These are phyloP conservation scores for Australoheros facetus DNA, from an alignment of 2,797 vertebrate genomes.

Conservation along the genomic window DNA sequence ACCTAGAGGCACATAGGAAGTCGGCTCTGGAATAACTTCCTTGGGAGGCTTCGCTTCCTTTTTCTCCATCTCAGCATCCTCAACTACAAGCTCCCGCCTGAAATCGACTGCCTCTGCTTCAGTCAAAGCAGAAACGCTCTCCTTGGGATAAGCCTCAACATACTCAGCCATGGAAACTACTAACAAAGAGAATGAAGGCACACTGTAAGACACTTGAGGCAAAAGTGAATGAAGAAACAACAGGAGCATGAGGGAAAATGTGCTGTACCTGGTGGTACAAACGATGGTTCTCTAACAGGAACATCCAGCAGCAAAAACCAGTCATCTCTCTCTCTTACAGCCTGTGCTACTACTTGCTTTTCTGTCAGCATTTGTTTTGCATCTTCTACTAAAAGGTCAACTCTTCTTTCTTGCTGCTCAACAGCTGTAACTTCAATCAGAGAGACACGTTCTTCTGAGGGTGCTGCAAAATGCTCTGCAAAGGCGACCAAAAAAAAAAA, in stretches of 20 bases:
- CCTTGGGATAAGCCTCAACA: constrained; percentile 36
- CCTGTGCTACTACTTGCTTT: background rate
- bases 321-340: constrained; percentile 54
- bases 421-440: constrained; percentile 16
- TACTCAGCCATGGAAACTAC: constrained; percentile 38
- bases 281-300: constrained; percentile 35
- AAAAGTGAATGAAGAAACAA: background rate
- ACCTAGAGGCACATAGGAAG: constrained; percentile 66
- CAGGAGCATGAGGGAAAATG: background rate
- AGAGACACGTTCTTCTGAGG: constrained; percentile 20
- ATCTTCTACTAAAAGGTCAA: constrained; percentile 28
- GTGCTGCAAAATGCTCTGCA: constrained; percentile 24
- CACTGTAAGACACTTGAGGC: background rate
- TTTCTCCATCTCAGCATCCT: constrained; percentile 34
- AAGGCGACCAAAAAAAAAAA: constrained; percentile 28
- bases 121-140: constrained; percentile 24
- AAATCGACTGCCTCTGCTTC: constrained; percentile 20
- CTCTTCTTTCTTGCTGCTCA: constrained; percentile 21
- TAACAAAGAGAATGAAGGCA: constrained; percentile 26
- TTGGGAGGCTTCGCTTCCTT: constrained; percentile 16
- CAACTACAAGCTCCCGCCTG: constrained; percentile 27
- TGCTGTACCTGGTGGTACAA: constrained; percentile 62
- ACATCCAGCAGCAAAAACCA: constrained; percentile 69
- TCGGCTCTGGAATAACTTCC: constrained; percentile 26
- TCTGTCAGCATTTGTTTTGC: constrained; percentile 10